Evolutionary conservation across 2,113 vertebrate genomes (phyloP), one percentile per base, ranked within the genome.

Genomic region (Hiodon tergisus): DNA sequence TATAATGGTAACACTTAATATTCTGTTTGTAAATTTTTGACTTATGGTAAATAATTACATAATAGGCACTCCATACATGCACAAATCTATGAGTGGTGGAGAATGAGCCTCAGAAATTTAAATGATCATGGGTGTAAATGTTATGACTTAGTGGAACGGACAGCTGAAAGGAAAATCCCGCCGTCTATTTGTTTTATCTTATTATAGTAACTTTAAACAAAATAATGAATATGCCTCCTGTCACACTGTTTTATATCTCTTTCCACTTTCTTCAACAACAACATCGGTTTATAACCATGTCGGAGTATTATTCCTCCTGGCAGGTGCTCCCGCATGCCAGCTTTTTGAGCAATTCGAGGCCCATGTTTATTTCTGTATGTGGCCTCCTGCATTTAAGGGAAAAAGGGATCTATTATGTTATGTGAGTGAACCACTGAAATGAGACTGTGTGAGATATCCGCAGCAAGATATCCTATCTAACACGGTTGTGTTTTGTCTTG

Each of bases 281-380:
- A 62, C 67, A 53, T 76, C 47, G 3, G 55, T 76, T 61, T 68
- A 31, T 17, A 5, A 57, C 74, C 31, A 47, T 58, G 50, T 31
- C 8, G 66, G n/a, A 70, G 62, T 61, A 61, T 69, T 58, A 62
- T 53, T 75, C 51, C 55, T 75, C n/a, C 7, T 75, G 74, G 62
- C 74, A 75, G 74, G 53, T 61, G 48, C 57, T 69, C 63, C 46
- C 46, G 50, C 14, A 65, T 50, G 16, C 67, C 6, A n/a, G 6
- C 46, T 50, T 54, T 60, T 47, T 76, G 66, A 76, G 66, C 61
- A 69, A 69, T 53, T 57, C 31, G 55, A 13, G 54, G 58, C 8
- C 73, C 51, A 51, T 57, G 73, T 67, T 74, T 62, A 59, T 69
- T 69, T 76, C 48, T 61, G 17, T 55, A 52, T 59, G 73, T 31